Evolutionary conservation across 2,113 vertebrate species (phyloP).

Genomic region (Pluvialis apricaria): DNA sequence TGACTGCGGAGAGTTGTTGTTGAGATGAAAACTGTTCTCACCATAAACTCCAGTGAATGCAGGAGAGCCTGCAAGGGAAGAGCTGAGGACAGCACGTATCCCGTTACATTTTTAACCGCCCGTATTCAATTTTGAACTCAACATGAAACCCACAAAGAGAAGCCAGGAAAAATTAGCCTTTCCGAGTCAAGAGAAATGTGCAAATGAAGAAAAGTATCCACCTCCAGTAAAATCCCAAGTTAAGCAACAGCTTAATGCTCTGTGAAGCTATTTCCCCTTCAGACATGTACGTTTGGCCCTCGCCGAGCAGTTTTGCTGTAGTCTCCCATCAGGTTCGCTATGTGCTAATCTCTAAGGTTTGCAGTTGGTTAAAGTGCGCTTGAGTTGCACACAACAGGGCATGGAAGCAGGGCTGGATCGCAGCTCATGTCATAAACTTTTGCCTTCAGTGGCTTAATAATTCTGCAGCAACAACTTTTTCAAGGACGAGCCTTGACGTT

Average conservation of each 20-base stretch:
- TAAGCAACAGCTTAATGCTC: constrained; percentile 1
- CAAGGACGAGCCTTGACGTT: background rate
- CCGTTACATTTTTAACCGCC: background rate
- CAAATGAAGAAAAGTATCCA: background rate
- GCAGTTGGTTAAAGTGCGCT: background rate
- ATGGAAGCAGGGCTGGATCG: background rate
- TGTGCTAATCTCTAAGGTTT: background rate
- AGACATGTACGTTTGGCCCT: background rate
- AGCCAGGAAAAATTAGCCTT: background rate
- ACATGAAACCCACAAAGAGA: background rate
- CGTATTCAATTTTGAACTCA: background rate
- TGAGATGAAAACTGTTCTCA: background rate
- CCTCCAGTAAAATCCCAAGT: constrained; percentile 13
- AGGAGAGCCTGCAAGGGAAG: background rate
- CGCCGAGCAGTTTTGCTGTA: background rate
- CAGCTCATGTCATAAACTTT: background rate
- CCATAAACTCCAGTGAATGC: background rate
- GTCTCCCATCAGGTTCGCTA: background rate
- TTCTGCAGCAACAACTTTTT: background rate
- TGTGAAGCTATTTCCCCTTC: constrained; percentile 5
- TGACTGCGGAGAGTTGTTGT: background rate
- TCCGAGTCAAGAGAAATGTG: background rate
- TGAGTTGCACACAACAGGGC: background rate
- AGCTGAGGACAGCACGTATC: background rate
- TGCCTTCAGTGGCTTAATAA: background rate